Base-by-base conservation (phyloP, 2,888 invertebrate genomes). In the Portevinia maculata region DNA sequence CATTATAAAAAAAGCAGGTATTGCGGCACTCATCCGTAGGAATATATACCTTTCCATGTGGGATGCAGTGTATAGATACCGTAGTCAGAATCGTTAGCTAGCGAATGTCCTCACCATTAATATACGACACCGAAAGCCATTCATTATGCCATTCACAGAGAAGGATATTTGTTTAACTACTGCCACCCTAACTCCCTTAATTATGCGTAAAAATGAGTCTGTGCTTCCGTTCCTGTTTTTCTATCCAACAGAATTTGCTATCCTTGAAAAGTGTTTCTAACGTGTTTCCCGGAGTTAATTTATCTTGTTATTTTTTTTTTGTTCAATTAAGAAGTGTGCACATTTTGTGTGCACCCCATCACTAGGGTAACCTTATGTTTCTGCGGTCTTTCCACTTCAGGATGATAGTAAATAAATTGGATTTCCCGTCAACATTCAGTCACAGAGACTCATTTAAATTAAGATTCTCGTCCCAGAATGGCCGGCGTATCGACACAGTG, bases 91-190 rank as follows among this genome's bases (percentile, higher is more conserved):
- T 81, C 64, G 44, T 53, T 57, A 73, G 59, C 64, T 70, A 76
- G 71, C 70, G 59, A 76, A 81, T 76, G 76, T 81, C 81, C 76
- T 81, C 70, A 70, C 76, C 75, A 81, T 81, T 81, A 76, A 81
- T 81, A 76, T 71, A 81, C 76, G 81, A 81, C 81, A 81, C 76
- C 11, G 65, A 81, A 65, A 71, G 65, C 76, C 81, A 81, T 81
- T 81, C 76, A 75, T 81, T 81, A 81, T 70, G 76, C 59, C 76
- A 65, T 81, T 81, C 76, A 60, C 76, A 81, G 70, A 28, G 32
- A 71, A 65, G 65, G 60, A 81, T 76, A 65, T 76, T 71, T 65
- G 59, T 70, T 70, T 75, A 62, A 44, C 9, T 11, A 9, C 11
- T 11, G 34, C 19, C n/a, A 9, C 24, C 34, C 13, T 4, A 34